Evolutionary conservation across 2,888 invertebrate species (phyloP).

Genomic region (Agrilus cyanescens): DNA sequence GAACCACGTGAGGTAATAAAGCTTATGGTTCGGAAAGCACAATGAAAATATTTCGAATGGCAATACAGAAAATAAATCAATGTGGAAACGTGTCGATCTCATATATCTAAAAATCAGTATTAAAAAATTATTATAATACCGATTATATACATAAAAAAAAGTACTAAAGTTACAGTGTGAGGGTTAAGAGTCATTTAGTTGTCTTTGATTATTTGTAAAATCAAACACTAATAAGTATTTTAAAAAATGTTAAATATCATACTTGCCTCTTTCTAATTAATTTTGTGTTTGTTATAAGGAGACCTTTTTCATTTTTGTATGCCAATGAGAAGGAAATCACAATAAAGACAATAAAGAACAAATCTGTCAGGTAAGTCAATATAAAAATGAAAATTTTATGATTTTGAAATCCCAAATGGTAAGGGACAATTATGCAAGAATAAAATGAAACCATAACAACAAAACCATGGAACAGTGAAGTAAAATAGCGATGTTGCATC

Average conservation of each 20-base stretch:
- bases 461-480: conserved; percentile 11
- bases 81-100: conserved; percentile 10
- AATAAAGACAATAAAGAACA: conserved; percentile 14
- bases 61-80: conserved; percentile 11
- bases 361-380: conserved; percentile 14
- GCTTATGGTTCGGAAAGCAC: not conserved
- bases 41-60: conserved; percentile 12
- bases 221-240: too few species aligned
- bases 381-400: conserved; percentile 6
- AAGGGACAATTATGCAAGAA: conserved; percentile 11
- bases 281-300: conserved; percentile 7
- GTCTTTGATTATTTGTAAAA: too few species aligned
- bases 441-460: conserved; percentile 10
- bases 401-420: conserved; percentile 13
- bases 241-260: too few species aligned
- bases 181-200: too few species aligned
- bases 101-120: conserved; percentile 10
- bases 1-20: conserved; percentile 8
- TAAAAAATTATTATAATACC: too few species aligned
- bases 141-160: too few species aligned
- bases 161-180: too few species aligned
- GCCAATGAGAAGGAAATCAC: conserved; percentile 14
- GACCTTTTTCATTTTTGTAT: conserved; percentile 9
- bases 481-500: not conserved
- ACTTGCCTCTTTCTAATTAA: conserved; percentile 10